These are phyloP conservation scores for Ctenodactylus gundi DNA, from an alignment of 2,113 vertebrate species.

Conservation along the genomic window DNA sequence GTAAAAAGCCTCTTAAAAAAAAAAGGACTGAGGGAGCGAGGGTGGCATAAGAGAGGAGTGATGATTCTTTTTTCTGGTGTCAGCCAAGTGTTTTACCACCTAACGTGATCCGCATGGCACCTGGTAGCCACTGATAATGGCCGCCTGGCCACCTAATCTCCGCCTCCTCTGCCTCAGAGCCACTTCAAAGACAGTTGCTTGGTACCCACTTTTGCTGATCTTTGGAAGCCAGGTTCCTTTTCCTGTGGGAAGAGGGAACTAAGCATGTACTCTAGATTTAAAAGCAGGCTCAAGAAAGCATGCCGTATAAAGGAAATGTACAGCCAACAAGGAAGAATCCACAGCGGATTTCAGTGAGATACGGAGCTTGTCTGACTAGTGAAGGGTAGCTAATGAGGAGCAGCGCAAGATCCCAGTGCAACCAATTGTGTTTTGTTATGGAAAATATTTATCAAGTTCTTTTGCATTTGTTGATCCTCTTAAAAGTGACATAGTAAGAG, in stretches of 20 bases:
- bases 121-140: constrained; percentile 83
- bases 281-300: constrained; percentile 81
- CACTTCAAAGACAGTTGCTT: constrained; percentile 77
- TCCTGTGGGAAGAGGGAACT: constrained; percentile 76
- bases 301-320: constrained; percentile 69
- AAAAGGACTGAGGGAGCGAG: constrained; percentile 74
- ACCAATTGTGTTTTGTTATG: constrained; percentile 84
- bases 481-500: constrained; percentile 69
- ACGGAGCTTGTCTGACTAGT: constrained; percentile 80
- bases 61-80: constrained; percentile 82
- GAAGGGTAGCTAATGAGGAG: constrained; percentile 83
- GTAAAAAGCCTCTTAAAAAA: constrained; percentile 88
- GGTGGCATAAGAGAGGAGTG: constrained; percentile 3
- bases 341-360: constrained; percentile 75
- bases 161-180: constrained; percentile 71
- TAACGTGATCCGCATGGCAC: constrained; percentile 77
- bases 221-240: constrained; percentile 79
- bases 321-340: constrained; percentile 77
- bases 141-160: constrained; percentile 76
- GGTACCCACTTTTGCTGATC: constrained; percentile 81
- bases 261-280: constrained; percentile 73
- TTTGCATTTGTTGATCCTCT: constrained; percentile 77
- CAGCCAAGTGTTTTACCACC: constrained; percentile 86
- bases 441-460: constrained; percentile 84
- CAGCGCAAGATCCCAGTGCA: constrained; percentile 80